Evolutionary conservation across 2,113 vertebrate species (phyloP).

Genomic region (Todiramphus chloris): DNA sequence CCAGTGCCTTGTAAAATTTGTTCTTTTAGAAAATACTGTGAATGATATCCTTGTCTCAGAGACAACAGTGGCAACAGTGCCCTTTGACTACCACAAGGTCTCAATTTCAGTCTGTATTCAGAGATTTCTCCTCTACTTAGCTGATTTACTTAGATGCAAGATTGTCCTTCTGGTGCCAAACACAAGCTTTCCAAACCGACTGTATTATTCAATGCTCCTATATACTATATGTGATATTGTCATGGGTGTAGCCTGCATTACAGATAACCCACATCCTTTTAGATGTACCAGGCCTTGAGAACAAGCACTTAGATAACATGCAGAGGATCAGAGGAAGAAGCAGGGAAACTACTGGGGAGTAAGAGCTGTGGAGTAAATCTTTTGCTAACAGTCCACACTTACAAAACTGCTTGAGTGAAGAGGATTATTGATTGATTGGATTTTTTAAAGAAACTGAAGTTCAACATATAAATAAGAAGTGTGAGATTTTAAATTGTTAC

Average conservation of each 20-base stretch:
- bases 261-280: not conserved
- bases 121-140: not conserved
- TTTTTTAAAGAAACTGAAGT: not conserved
- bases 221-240: not conserved
- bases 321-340: not conserved
- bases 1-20: not conserved
- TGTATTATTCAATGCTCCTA: not conserved
- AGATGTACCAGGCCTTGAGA: not conserved
- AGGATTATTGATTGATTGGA: not conserved
- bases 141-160: not conserved
- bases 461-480: not conserved
- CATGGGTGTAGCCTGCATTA: not conserved
- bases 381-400: not conserved
- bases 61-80: not conserved
- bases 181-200: not conserved
- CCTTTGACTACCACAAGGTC: not conserved
- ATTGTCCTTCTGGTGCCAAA: not conserved
- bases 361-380: not conserved
- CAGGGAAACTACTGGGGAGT: not conserved
- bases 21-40: not conserved
- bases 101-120: not conserved
- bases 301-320: not conserved
- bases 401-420: not conserved
- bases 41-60: not conserved
- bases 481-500: not conserved